phyloP scores from a whole-genome alignment of 2,888 invertebrate genomes.

The Eutolmus rufibarbis region DNA sequence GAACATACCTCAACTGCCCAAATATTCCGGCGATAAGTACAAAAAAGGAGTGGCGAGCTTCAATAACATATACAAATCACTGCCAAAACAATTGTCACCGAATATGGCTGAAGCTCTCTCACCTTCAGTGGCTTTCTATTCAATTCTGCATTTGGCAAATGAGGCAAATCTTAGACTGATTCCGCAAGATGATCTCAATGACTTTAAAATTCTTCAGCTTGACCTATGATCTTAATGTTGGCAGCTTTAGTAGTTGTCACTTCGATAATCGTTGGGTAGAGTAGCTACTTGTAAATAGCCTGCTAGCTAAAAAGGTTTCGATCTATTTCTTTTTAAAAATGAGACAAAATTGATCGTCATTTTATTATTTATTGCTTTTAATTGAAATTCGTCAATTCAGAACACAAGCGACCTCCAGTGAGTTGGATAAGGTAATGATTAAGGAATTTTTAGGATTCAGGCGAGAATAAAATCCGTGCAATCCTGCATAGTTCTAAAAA shows the following conservation, averaged over 20 bases:
- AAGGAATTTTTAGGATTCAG: background rate
- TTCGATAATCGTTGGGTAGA: background rate
- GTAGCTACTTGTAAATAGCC: background rate
- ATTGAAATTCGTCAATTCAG: background rate
- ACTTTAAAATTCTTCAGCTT: conserved; percentile 64
- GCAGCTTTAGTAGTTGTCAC: background rate
- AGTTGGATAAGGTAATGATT: background rate
- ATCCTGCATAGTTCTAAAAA: background rate
- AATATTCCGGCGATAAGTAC: conserved; percentile 54
- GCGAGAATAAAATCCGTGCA: background rate
- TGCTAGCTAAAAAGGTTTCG: background rate
- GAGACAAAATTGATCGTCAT: background rate
- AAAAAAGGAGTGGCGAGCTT: conserved; percentile 65
- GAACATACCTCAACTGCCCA: conserved; percentile 51
- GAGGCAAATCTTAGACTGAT: conserved; percentile 73
- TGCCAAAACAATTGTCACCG: conserved; percentile 68
- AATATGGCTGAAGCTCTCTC: conserved; percentile 77
- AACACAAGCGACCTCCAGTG: background rate
- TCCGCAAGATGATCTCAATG: conserved; percentile 65
- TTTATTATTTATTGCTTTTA: background rate
- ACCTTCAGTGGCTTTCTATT: conserved; percentile 79
- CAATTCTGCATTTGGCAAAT: conserved; percentile 84
- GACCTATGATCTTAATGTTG: background rate
- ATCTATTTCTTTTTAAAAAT: background rate
- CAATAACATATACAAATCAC: conserved; percentile 65